These are phyloP conservation scores for Henicopernis longicauda DNA, from an alignment of 2,113 vertebrate species.

Conservation along the genomic window DNA sequence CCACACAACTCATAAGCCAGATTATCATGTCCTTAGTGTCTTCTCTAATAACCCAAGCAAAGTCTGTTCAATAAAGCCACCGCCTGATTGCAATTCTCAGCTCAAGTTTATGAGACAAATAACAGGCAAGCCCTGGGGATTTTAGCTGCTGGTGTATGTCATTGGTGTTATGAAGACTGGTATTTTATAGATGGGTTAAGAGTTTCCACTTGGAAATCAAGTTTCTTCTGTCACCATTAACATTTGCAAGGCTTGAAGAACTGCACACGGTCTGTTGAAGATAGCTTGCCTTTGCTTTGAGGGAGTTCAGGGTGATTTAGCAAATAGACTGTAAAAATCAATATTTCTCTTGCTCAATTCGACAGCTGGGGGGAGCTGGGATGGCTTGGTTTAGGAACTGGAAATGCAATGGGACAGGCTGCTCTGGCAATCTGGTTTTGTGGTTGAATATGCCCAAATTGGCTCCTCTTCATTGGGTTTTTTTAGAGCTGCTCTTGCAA, in stretches of 20 bases:
- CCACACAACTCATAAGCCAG: neutral
- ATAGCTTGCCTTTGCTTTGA: neutral
- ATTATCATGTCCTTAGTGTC: neutral
- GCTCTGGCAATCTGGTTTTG: accelerated
- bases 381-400: neutral
- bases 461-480: neutral
- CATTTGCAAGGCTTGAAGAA: neutral
- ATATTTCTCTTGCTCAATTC: neutral
- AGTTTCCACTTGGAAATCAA: neutral
- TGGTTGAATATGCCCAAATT: too few relatives aligned
- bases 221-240: neutral
- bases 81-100: neutral
- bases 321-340: neutral
- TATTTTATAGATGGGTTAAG: neutral
- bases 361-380: neutral
- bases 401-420: neutral
- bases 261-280: neutral
- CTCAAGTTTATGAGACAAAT: neutral
- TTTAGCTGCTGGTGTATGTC: neutral
- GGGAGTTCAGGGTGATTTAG: neutral
- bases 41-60: neutral
- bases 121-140: neutral
- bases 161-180: neutral
- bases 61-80: neutral
- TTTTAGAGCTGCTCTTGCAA: neutral